A percentile compares a stretch with the other conserved stretches of the same genome.
Evolutionary conservation across 2,113 vertebrate genomes (phyloP).

Genomic region (Scortum barcoo): DNA sequence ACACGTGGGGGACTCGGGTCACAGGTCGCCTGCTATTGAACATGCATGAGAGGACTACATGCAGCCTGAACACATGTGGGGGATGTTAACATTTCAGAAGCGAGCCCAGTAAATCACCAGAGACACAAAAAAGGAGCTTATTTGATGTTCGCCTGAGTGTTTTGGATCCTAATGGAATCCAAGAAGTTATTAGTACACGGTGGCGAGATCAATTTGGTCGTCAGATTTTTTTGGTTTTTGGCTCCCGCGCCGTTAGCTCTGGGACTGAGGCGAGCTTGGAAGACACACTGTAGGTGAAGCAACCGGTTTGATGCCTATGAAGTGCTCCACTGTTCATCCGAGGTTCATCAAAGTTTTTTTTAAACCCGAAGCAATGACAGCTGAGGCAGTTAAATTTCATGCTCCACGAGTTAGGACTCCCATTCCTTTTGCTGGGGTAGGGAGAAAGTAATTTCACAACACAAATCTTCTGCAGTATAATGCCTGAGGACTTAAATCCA

Average conservation of each 20-base stretch:
- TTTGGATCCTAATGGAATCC: constrained; percentile 40
- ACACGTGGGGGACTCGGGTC: neutral
- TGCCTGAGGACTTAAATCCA: constrained; percentile 42
- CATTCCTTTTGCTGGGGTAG: constrained; percentile 31
- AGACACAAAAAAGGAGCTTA: constrained; percentile 30
- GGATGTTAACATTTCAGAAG: constrained; percentile 20
- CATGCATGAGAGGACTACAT: neutral
- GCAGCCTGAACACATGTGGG: neutral
- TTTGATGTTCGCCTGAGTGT: constrained; percentile 24
- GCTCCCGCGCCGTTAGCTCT: neutral
- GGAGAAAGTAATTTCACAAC: constrained; percentile 49
- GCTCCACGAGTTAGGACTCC: constrained; percentile 32
- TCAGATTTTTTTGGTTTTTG: constrained; percentile 18
- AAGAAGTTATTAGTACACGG: constrained; percentile 5
- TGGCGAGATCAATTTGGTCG: constrained; percentile 2
- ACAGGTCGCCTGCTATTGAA: constrained; percentile 42
- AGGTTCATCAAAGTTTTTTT: constrained; percentile 31
- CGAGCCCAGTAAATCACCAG: constrained; percentile 20
- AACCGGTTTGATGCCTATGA: neutral
- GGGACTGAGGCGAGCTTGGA: neutral
- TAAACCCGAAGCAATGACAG: constrained; percentile 23
- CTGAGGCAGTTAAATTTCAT: constrained; percentile 43
- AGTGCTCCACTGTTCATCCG: neutral
- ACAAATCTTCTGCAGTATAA: constrained; percentile 37
- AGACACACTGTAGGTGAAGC: constrained; percentile 1